Evolutionary conservation across 1,140 invertebrate genomes (phyloP), one percentile per base, ranked within the genome.

Genomic region (Stegodyphus mimosarum): DNA sequence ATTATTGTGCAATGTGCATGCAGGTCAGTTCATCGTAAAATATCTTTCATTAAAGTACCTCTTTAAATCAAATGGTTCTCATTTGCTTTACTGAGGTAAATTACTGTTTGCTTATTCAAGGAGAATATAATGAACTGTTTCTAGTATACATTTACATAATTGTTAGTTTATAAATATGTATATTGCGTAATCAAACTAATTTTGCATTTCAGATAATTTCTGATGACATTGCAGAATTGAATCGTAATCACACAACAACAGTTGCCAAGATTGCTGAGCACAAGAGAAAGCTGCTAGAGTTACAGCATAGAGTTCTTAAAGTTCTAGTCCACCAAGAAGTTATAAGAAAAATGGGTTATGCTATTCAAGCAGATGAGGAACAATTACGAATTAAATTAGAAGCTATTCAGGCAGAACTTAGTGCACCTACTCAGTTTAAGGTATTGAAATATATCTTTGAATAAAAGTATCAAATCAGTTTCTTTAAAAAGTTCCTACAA

Each of bases 371-470:
- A 0, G 96, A 98, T 87, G 97, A 99, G 90, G 97, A 98, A 91
- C 93, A 94, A 15, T 90, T 97, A 17, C 92, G 95, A 69, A 95
- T 95, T 17, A 94, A 95, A 88, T 92, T 98, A 11, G 96, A 98
- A 91, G 93, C 94, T 71, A 93, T 98, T 90, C 94, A 96, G 75
- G 93, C 94, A 0, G 95, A 97, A 89, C 93, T 99, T 4, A 95
- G 95, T 87, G 94, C 96, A 11, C 97, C 97, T 11, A 97, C 96
- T 73, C 95, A 98, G 89, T 97, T 96, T 88, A 97, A 97, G 91
- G 96, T 96, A 90, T 89, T 33, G 33, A 33, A 33, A 33, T 33
- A 33, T 33, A 33, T 33, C 33, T 33, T 33, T 1, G 33, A 33
- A 33, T 33, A 33, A 33, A 33, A 33, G 33, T 33, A 33, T 33